phyloP scores from a whole-genome alignment of 2,888 invertebrate species.

The Hydrotaea diabolus region DNA sequence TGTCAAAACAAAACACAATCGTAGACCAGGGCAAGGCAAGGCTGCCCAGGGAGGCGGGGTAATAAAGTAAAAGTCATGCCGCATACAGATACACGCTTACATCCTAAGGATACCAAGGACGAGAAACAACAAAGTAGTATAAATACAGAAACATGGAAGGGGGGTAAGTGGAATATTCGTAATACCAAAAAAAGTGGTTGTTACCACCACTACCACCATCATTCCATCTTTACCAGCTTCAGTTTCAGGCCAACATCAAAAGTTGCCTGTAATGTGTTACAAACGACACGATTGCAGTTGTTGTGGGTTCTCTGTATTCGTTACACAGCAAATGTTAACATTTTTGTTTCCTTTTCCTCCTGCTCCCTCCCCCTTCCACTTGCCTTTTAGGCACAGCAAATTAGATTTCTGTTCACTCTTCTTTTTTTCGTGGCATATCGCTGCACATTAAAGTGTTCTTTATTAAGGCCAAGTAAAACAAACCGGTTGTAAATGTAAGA shows the following conservation, averaged over 20 bases:
- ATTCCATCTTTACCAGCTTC: no score
- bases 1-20: constrained; percentile 80
- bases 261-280: constrained; percentile 51
- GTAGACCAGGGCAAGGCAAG: not conserved
- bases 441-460: constrained; percentile 35
- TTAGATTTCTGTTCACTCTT: constrained; percentile 29
- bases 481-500: constrained; percentile 50
- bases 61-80: constrained; percentile 58
- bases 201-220: constrained; percentile 26
- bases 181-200: constrained; percentile 51
- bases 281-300: constrained; percentile 53
- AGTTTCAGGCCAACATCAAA: constrained; percentile 53
- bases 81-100: not conserved
- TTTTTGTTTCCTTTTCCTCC: constrained; percentile 39
- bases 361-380: no score
- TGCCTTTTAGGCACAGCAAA: constrained; percentile 48
- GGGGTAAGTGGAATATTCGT: not conserved
- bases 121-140: not conserved
- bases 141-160: no score
- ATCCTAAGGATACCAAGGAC: constrained; percentile 16
- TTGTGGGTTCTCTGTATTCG: constrained; percentile 41
- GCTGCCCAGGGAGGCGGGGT: constrained; percentile 12
- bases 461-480: constrained; percentile 28
- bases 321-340: constrained; percentile 61
- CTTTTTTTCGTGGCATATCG: not conserved